A percentile compares a stretch with the other conserved stretches of the same genome.
Evolutionary conservation across 2,888 invertebrate genomes (phyloP).

Genomic region (Dascillus cervinus): DNA sequence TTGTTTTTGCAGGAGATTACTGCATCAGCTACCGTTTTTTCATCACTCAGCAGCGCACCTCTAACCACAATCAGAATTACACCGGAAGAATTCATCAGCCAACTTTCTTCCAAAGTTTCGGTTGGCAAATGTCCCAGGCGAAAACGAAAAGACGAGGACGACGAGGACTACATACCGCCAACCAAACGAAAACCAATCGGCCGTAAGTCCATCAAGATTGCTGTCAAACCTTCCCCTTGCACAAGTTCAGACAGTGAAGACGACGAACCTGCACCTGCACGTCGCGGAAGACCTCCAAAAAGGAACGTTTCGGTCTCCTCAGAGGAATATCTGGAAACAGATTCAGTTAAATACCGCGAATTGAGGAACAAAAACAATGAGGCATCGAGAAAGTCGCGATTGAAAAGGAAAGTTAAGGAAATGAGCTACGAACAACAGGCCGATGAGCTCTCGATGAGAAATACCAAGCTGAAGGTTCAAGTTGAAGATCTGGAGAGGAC

Average conservation of each 20-base stretch:
- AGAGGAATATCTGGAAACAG: conserved; percentile 33
- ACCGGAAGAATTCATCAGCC: no score
- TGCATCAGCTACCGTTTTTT: conserved; percentile 4
- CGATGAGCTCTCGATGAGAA: conserved; percentile 52
- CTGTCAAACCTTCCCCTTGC: neutral
- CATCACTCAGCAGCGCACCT: no score
- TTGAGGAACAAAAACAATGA: conserved; percentile 71
- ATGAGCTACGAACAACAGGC: conserved; percentile 41
- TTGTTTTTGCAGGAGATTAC: conserved; percentile 9
- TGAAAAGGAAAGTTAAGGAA: conserved; percentile 59
- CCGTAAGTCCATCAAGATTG: conserved; percentile 8
- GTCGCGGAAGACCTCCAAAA: conserved; percentile 51
- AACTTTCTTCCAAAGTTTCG: no score
- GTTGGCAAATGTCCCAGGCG: neutral
- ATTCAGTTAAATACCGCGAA: conserved; percentile 55
- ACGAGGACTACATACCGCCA: conserved; percentile 35
- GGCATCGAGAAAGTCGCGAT: conserved; percentile 65
- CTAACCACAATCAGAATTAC: no score
- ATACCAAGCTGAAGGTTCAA: conserved; percentile 55
- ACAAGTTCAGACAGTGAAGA: conserved; percentile 22
- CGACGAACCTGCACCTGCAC: conserved; percentile 14
- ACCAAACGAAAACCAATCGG: conserved; percentile 7
- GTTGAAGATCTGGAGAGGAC: conserved; percentile 62
- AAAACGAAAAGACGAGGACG: conserved; percentile 25
- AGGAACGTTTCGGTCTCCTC: conserved; percentile 41